Base-by-base conservation (phyloP, 2,888 invertebrate genomes). In the Harpalus rubripes region DNA sequence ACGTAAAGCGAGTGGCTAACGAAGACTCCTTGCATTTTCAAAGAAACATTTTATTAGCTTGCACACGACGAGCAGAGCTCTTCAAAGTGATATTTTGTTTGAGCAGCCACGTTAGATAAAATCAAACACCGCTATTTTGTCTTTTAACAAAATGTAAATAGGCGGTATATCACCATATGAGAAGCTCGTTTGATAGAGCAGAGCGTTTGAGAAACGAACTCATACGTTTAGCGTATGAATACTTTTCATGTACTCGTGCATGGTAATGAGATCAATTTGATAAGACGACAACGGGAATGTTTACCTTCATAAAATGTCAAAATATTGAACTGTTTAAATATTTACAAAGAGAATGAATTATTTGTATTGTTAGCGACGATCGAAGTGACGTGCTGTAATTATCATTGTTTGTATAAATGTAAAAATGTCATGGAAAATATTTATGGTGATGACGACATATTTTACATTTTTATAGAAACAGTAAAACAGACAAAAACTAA, bases 11-110 rank as follows among this genome's bases (percentile, higher is more conserved):
- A 39, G 15, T 63, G 18, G 26, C 63, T 39, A 68, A 68, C 68
- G 68, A 68, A 68, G 39, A 68, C 32, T 12, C 12, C 39, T 10
- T 68, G 68, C 39, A 68, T 68, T 26, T 68, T 68, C 68, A 68
- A 68, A 39, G 68, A 63, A 63, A 63, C 22, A 63, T 63, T 63
- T 61, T 61, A 61, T 61, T 61, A 61, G 18, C 26, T 22, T 63
- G 8, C 26, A 22, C 68, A 26, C 32, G n/a, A 68, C 68, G 8
- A 12, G 63, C 68, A 26, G 10, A 0, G 32, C 10, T 32, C 68
- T 39, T 68, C 68, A 68, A 68, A 68, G 68, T 68, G 68, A 39
- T 68, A 39, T 68, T 68, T 68, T 68, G 32, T 68, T 68, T 68
- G 39, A 15, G 7, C 32, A 26, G 7, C 32, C 10, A 68, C n/a